A percentile compares a stretch with the other conserved stretches of the same genome.
Conservation (phyloP, 92 coral and sea anemone genomes). For the Epizoanthus fatuus region DNA sequence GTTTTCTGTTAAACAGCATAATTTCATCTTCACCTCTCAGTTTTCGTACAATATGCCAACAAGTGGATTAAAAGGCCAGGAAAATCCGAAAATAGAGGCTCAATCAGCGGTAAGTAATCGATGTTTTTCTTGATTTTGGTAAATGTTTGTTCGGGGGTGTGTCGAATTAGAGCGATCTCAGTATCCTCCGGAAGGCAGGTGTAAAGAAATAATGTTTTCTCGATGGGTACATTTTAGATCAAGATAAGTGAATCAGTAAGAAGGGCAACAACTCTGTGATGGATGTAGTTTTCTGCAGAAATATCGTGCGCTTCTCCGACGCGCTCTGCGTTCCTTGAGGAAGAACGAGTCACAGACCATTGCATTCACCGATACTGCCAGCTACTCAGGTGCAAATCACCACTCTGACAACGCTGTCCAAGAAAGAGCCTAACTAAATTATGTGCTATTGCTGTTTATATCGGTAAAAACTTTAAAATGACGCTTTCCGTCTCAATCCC, state of each 20-base stretch:
- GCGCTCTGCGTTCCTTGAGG: neutral
- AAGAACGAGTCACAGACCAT: conserved; percentile 12
- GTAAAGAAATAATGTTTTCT: neutral
- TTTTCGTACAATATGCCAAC: conserved; percentile 19
- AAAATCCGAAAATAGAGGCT: neutral
- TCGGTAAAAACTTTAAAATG: neutral
- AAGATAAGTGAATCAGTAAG: neutral
- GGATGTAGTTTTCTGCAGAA: neutral
- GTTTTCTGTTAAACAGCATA: neutral
- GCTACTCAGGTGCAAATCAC: neutral
- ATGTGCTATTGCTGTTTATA: no score
- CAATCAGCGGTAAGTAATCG: conserved; percentile 1
- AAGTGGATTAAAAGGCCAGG: neutral
- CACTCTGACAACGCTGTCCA: neutral
- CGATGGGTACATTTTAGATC: neutral
- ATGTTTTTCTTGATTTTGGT: neutral
- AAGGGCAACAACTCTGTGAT: neutral
- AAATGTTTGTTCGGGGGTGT: conserved; percentile 11
- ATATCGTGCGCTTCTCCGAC: neutral
- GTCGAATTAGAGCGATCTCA: conserved; percentile 4
- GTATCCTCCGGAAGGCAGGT: neutral
- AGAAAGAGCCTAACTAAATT: neutral
- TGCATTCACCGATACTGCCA: neutral
- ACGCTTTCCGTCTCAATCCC: neutral
- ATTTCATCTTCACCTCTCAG: neutral